These are phyloP conservation scores for Xanthorhoe designata DNA, from an alignment of 2,888 invertebrate genomes.

Conservation along the genomic window DNA sequence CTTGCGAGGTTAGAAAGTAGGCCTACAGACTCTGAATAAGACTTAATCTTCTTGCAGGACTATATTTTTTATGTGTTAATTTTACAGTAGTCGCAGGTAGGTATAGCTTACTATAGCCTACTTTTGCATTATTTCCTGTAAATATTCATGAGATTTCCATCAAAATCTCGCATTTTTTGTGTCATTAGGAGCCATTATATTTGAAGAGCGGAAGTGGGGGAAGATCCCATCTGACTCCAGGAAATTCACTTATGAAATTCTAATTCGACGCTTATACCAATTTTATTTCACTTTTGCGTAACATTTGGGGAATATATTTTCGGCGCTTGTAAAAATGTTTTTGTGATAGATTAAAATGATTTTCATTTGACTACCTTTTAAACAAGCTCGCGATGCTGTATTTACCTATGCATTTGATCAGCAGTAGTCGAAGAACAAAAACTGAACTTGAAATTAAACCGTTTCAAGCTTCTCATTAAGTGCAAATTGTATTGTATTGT, in stretches of 20 bases:
- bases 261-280: slow-evolving; percentile 60
- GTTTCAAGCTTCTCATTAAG: no score
- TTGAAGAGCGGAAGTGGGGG: slow-evolving; percentile 57
- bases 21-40: no score
- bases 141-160: slow-evolving; percentile 46
- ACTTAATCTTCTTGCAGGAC: no score
- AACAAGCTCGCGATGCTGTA: neutral
- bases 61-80: no score
- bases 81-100: neutral
- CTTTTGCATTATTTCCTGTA: slow-evolving; percentile 28
- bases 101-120: neutral
- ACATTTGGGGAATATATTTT: slow-evolving; percentile 15
- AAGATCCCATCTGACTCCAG: slow-evolving; percentile 47
- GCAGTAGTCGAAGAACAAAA: no score
- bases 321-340: slow-evolving; percentile 8
- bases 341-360: slow-evolving; percentile 10
- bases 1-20: no score
- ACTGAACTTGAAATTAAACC: no score
- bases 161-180: slow-evolving; percentile 55
- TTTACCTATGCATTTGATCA: no score
- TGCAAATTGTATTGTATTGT: no score
- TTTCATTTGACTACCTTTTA: neutral
- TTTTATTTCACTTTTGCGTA: slow-evolving; percentile 47
- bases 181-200: slow-evolving; percentile 69
- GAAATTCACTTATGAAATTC: slow-evolving; percentile 63